Percentiles rank a stretch among this genome's conserved stretches.
These are phyloP conservation scores for Tenthredo notha DNA, from an alignment of 2,888 invertebrate genomes.

Conservation along the genomic window DNA sequence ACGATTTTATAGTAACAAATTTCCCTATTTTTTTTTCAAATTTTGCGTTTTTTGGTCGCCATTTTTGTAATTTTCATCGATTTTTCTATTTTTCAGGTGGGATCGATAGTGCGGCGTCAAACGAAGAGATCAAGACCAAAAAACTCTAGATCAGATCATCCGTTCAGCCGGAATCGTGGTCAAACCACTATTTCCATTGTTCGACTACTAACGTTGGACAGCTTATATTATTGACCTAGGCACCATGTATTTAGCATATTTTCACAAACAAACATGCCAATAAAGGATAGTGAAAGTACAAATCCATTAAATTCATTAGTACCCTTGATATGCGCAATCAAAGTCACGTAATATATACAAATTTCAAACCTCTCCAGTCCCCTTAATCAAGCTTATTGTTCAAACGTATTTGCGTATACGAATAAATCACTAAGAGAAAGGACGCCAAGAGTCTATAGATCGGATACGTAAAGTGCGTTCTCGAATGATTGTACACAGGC, in stretches of 20 bases:
- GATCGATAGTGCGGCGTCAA: neutral
- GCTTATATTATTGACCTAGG: conserved; percentile 5
- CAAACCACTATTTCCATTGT: conserved; percentile 4
- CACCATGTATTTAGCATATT: conserved; percentile 14
- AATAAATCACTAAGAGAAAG: too few relatives aligned
- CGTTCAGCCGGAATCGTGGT: conserved; percentile 21
- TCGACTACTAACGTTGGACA: conserved; percentile 16
- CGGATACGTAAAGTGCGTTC: too few relatives aligned
- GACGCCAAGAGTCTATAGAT: too few relatives aligned
- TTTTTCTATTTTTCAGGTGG: neutral
- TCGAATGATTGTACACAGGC: too few relatives aligned
- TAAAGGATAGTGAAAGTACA: neutral
- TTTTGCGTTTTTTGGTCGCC: neutral
- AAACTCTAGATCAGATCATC: neutral
- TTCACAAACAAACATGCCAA: conserved; percentile 1
- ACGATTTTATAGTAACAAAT: conserved; percentile 23
- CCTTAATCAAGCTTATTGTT: neutral
- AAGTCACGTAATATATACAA: conserved; percentile 14
- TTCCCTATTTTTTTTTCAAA: neutral
- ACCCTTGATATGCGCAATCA: conserved; percentile 18
- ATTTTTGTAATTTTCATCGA: conserved; percentile 14
- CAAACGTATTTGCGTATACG: too few relatives aligned
- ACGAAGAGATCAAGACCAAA: conserved; percentile 1
- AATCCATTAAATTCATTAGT: neutral
- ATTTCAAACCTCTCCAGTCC: conserved; percentile 24